Evolutionary conservation across 2,888 invertebrate genomes (phyloP), one percentile per base, ranked within the genome.

Genomic region (Ormyrus nitidulus): DNA sequence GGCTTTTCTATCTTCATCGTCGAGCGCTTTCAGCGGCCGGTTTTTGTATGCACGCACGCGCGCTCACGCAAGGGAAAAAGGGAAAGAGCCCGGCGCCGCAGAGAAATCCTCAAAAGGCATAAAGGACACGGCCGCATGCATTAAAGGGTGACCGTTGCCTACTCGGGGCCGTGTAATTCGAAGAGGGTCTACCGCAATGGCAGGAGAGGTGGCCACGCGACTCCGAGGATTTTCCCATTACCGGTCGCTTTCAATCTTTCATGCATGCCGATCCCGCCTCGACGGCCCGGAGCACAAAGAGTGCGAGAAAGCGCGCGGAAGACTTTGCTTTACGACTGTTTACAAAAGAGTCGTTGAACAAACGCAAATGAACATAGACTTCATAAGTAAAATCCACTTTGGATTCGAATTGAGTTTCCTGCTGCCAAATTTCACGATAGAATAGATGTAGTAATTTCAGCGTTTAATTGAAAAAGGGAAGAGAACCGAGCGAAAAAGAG

Each of bases 71-170:
- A 65, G 62, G 82, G 81, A 82, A 83, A 81, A 74, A 80, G 56
- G 71, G 81, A 83, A 81, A 84, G 79, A 82, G 82, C 44, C 83
- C 82, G 83, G 82, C 77, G 80, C 81, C 83, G 71, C 77, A 81
- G 85, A 84, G 86, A 86, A 87, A 86, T 88, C 84, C 86, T 87
- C 86, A 86, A 88, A 88, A 88, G 88, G 87, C 85, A 89, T 88
- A 89, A 89, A 89, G 88, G 87, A 86, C 83, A 84, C 86, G 88
- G 87, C 87, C 88, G 85, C 84, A 86, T 79, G 85, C 85, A 86
- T 79, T 76, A 79, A 79, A 81, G 79, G 69, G 81, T 72, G 72
- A 75, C 59, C 70, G 19, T 54, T 64, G 56, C 2, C 44, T 62
- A n/a, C 46, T 10, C 10, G 56, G 10, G 7, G 51, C 44, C 13